Percentiles rank a stretch among this genome's conserved stretches.
Conservation (phyloP, 53 echinoderm and acorn worm genomes). For the Zoroaster sp. region DNA sequence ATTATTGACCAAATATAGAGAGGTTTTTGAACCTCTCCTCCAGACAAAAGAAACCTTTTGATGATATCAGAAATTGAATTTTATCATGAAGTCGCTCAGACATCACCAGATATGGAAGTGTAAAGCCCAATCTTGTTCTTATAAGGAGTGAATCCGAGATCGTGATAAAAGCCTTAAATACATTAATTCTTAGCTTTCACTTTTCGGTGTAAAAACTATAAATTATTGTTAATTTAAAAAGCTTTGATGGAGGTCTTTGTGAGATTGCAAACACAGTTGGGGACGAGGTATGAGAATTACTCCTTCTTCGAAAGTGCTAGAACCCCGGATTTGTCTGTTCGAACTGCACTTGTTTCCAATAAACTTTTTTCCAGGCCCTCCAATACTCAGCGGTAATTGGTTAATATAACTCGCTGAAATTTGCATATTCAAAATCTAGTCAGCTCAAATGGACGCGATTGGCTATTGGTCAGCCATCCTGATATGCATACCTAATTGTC, state of each 20-base stretch:
- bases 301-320: neutral
- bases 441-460: neutral
- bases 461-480: slow-evolving; percentile 7
- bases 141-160: slow-evolving; percentile 27
- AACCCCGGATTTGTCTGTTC: neutral
- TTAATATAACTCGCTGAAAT: neutral
- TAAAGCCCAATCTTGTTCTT: neutral
- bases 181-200: slow-evolving; percentile 35
- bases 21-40: slow-evolving; percentile 36
- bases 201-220: slow-evolving; percentile 27
- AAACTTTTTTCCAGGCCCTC: neutral
- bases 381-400: slow-evolving; percentile 14
- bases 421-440: neutral
- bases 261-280: slow-evolving; percentile 40
- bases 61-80: slow-evolving; percentile 13
- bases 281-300: neutral
- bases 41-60: slow-evolving; percentile 55
- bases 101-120: slow-evolving; percentile 32
- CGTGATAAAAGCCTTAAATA: neutral
- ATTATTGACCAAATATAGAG: slow-evolving; percentile 57
- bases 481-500: slow-evolving; percentile 5
- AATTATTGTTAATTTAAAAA: slow-evolving; percentile 55
- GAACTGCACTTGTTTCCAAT: neutral
- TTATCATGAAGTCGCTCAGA: neutral
- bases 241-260: slow-evolving; percentile 47